Conservation (phyloP, 2,888 invertebrate species). For the Latrodectus hesperus region DNA sequence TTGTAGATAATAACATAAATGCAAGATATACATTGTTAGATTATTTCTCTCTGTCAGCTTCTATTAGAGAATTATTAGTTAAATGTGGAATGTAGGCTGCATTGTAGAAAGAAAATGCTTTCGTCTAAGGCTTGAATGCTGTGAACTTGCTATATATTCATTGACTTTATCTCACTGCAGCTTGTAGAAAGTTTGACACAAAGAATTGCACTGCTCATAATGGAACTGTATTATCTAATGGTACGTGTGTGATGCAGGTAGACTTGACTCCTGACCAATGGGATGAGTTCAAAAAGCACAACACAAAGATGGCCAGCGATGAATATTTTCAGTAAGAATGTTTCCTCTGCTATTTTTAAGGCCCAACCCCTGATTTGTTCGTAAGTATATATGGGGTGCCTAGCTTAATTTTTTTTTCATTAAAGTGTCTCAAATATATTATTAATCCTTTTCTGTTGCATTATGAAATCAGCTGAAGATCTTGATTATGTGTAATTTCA, state of each 20-base stretch:
- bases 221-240: constrained; percentile 74
- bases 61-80: no score
- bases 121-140: no score
- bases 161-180: constrained; percentile 66
- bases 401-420: constrained; percentile 24
- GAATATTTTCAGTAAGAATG: constrained; percentile 78
- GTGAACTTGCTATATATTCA: neutral
- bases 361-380: constrained; percentile 41
- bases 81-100: no score
- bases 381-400: constrained; percentile 62
- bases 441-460: no score
- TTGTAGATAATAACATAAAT: no score
- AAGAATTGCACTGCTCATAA: constrained; percentile 75
- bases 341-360: constrained; percentile 60
- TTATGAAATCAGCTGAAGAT: no score
- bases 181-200: constrained; percentile 72
- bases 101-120: no score
- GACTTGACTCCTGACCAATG: constrained; percentile 71
- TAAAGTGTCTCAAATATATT: neutral
- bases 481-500: no score
- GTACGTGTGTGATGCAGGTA: constrained; percentile 72
- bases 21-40: no score
- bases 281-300: constrained; percentile 71
- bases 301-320: constrained; percentile 76
- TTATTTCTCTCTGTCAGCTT: no score